Conservation (phyloP, 2,888 invertebrate species). For the Agrotis clavis region DNA sequence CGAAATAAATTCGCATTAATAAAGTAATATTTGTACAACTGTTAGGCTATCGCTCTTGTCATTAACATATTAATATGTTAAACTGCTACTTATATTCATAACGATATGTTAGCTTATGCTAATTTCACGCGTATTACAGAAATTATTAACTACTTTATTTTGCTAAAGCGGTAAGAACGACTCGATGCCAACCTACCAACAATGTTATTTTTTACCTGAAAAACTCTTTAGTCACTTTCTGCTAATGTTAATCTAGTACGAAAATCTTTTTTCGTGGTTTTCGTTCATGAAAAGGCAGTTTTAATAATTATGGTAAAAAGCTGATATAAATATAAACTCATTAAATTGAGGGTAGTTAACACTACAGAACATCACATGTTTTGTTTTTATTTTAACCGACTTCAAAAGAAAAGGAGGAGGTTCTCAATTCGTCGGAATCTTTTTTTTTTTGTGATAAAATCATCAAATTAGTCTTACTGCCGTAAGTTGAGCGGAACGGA, state of each 20-base stretch:
- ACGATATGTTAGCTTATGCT: slow-evolving; percentile 2
- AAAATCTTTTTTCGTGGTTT: background rate
- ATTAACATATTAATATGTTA: slow-evolving; percentile 11
- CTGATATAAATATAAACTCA: no score
- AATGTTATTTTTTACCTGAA: background rate
- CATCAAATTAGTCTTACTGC: no score
- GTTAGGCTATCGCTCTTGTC: slow-evolving; percentile 14
- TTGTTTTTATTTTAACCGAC: no score
- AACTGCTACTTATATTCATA: background rate
- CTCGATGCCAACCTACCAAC: background rate
- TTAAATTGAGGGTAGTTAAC: no score
- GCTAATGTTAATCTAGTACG: background rate
- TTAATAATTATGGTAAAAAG: no score
- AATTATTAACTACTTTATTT: background rate
- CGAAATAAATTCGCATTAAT: background rate
- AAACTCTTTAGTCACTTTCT: background rate
- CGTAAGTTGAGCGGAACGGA: no score
- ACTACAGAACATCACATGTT: no score
- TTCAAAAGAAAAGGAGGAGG: no score
- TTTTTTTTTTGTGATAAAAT: no score
- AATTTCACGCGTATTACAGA: background rate
- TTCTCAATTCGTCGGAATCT: no score
- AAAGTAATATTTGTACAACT: slow-evolving; percentile 28
- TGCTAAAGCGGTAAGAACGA: background rate
- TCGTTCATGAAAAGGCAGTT: no score